Conservation (phyloP, 2,797 vertebrate genomes). For the Stomatorhinus walkeri region DNA sequence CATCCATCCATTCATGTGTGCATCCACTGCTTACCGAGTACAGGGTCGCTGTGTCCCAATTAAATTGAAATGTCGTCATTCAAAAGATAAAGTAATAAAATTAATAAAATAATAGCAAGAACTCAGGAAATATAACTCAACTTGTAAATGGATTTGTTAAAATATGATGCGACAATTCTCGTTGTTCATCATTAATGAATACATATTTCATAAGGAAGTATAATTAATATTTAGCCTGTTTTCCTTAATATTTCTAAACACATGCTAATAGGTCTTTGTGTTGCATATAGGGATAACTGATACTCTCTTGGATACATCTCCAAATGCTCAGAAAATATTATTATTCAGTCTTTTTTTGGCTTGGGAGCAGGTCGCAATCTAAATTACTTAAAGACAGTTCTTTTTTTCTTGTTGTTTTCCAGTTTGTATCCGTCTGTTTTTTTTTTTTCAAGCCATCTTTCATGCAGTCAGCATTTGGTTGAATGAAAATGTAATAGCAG, state of each 20-base stretch:
- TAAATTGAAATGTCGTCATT: neutral
- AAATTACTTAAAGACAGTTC: neutral
- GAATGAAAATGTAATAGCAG: conserved; percentile 1
- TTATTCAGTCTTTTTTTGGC: neutral
- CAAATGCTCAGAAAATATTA: neutral
- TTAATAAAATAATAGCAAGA: neutral
- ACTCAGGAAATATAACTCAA: neutral
- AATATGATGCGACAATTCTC: neutral
- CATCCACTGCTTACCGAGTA: neutral
- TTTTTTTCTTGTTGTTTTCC: neutral
- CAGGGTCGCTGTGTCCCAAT: neutral
- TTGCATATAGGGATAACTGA: neutral
- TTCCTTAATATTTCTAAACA: neutral
- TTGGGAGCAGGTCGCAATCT: neutral
- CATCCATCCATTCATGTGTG: neutral
- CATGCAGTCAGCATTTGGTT: conserved; percentile 14
- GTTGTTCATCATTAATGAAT: neutral
- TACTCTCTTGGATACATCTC: neutral
- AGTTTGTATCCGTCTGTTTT: neutral
- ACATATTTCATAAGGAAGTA: neutral
- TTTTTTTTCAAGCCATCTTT: conserved; percentile 1
- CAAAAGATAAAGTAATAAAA: neutral
- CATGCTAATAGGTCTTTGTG: neutral
- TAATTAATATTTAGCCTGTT: neutral
- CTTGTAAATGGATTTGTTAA: neutral